phyloP scores from a whole-genome alignment of 2,113 vertebrate species.

The Zapus hudsonius region DNA sequence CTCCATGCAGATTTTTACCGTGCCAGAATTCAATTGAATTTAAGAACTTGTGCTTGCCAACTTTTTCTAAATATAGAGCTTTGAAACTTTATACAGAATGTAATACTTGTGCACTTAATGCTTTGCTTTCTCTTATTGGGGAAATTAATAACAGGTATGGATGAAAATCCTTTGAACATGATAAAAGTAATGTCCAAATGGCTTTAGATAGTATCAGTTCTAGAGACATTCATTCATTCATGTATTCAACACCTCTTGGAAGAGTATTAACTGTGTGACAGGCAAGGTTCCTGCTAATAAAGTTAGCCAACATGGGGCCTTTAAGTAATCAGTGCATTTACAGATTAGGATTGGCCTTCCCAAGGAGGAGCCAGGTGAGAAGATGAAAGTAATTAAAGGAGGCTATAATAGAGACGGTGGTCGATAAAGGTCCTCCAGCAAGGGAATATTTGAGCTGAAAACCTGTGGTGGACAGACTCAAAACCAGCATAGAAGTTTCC shows the following conservation, averaged over 20 bases:
- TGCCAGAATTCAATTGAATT: slow-evolving; percentile 48
- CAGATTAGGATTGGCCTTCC: background rate
- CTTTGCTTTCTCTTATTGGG: slow-evolving; percentile 20
- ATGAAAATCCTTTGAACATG: slow-evolving; percentile 4
- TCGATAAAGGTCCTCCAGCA: background rate
- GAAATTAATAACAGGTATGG: slow-evolving; percentile 23
- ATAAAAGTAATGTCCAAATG: slow-evolving; percentile 23
- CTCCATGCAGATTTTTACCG: slow-evolving; percentile 43
- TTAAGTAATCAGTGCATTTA: background rate
- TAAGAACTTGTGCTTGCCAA: slow-evolving; percentile 56
- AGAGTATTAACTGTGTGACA: background rate
- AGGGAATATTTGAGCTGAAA: background rate
- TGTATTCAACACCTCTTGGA: slow-evolving; percentile 35
- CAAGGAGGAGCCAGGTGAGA: background rate
- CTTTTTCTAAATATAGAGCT: slow-evolving; percentile 57
- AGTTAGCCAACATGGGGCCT: background rate
- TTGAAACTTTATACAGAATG: slow-evolving; percentile 56
- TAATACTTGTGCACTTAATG: slow-evolving; percentile 22
- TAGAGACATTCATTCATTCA: slow-evolving; percentile 13
- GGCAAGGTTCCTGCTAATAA: background rate
- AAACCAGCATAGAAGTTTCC: background rate
- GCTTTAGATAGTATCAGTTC: background rate
- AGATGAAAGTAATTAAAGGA: background rate
- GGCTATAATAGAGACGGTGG: background rate
- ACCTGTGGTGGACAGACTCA: background rate